A percentile compares a stretch with the other conserved stretches of the same genome.
phyloP scores from a whole-genome alignment of 2,113 vertebrate species.

The Atlantisia rogersi region DNA sequence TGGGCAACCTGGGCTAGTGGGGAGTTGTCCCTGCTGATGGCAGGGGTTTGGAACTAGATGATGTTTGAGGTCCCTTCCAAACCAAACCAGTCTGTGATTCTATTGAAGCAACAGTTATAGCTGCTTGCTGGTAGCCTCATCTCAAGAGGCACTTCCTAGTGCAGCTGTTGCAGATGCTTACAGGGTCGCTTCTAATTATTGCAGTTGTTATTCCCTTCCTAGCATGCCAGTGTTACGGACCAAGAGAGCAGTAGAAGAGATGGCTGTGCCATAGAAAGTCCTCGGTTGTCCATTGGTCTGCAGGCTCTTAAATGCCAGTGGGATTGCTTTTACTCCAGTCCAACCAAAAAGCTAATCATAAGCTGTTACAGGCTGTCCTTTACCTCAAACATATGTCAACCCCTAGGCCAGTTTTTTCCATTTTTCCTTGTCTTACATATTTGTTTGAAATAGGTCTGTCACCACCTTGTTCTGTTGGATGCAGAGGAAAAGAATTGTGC shows the following conservation, averaged over 20 bases:
- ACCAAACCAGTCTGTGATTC: no score
- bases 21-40: no score
- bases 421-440: neutral
- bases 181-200: neutral
- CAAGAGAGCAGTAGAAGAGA: neutral
- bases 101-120: neutral
- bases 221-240: neutral
- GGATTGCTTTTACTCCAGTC: neutral
- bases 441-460: neutral
- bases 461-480: neutral
- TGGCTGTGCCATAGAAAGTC: neutral
- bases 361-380: neutral
- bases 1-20: no score
- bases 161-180: neutral
- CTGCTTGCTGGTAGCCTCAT: neutral
- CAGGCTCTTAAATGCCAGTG: neutral
- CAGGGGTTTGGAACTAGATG: no score
- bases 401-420: neutral
- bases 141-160: neutral
- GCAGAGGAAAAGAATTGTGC: neutral
- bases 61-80: no score
- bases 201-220: neutral
- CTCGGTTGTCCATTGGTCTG: neutral
- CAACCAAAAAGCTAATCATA: neutral
- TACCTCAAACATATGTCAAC: neutral